Conservation (phyloP, 1,140 invertebrate species). For the Formica selysi region DNA sequence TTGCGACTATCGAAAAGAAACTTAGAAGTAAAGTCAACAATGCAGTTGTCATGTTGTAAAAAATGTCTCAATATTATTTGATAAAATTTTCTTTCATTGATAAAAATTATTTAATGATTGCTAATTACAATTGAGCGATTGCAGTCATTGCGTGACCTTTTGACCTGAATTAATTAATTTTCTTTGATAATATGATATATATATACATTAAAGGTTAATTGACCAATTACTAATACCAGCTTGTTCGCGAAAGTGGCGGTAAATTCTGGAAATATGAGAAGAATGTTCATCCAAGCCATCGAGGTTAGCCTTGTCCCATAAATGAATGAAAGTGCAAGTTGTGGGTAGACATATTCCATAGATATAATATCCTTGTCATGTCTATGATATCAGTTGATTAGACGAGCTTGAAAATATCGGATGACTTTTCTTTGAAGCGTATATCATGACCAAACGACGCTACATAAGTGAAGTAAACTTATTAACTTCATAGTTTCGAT, state of each 20-base stretch:
- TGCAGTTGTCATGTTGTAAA: background rate
- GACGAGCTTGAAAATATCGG: constrained; percentile 38
- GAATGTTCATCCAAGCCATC: constrained; percentile 29
- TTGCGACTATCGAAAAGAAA: background rate
- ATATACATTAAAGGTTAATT: constrained; percentile 20
- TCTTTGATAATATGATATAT: background rate
- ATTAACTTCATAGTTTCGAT: constrained; percentile 17
- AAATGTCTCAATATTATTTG: background rate
- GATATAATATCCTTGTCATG: constrained; percentile 28
- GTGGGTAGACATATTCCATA: constrained; percentile 36
- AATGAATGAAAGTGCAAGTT: constrained; percentile 69
- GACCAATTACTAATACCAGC: background rate
- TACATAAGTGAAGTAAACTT: background rate
- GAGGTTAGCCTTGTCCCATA: constrained; percentile 63
- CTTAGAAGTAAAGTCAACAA: background rate
- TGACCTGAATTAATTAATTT: background rate
- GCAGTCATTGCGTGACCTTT: background rate
- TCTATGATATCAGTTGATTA: constrained; percentile 30
- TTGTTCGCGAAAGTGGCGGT: background rate
- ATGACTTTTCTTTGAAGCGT: constrained; percentile 24
- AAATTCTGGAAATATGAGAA: constrained; percentile 57
- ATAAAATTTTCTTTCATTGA: constrained; percentile 14
- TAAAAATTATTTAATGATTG: constrained; percentile 10
- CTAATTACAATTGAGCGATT: background rate
- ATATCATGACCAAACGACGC: background rate